Evolutionary conservation across 2,888 invertebrate genomes (phyloP).

Genomic region (Hirtodrosophila confusa): DNA sequence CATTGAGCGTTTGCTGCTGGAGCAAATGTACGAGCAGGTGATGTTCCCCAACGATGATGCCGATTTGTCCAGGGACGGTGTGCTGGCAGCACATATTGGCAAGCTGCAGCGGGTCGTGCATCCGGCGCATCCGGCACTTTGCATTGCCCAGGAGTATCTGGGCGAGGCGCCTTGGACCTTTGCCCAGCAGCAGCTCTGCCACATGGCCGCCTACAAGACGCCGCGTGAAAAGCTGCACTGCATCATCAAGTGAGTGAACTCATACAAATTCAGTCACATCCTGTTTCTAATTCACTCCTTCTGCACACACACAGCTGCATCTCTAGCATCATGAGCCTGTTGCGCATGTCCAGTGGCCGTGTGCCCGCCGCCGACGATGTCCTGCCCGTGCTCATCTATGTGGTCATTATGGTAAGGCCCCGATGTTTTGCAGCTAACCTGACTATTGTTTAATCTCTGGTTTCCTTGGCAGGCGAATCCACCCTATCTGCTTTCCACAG

Average conservation of each 20-base stretch:
- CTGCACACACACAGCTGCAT: slow-evolving; percentile 87
- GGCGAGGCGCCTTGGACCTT: slow-evolving; percentile 98
- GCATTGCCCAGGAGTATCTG: slow-evolving; percentile 92
- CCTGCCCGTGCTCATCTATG: slow-evolving; percentile 97
- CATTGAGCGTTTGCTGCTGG: slow-evolving; percentile 96
- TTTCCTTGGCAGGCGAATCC: slow-evolving; percentile 92
- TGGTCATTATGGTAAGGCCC: slow-evolving; percentile 92
- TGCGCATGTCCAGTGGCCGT: slow-evolving; percentile 92
- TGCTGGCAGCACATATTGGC: slow-evolving; percentile 94
- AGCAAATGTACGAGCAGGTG: slow-evolving; percentile 95
- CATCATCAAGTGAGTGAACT: slow-evolving; percentile 81
- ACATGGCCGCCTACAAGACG: slow-evolving; percentile 95
- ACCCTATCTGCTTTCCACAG: slow-evolving; percentile 95
- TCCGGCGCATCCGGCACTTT: slow-evolving; percentile 91
- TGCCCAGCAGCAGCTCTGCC: slow-evolving; percentile 94
- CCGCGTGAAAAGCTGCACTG: slow-evolving; percentile 91
- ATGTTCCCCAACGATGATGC: slow-evolving; percentile 99
- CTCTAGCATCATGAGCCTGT: slow-evolving; percentile 95
- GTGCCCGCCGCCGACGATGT: slow-evolving; percentile 97
- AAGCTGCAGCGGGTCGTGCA: slow-evolving; percentile 90
- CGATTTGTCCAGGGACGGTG: slow-evolving; percentile 95
- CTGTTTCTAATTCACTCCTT: background rate
- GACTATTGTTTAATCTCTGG: background rate
- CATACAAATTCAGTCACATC: background rate
- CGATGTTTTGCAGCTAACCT: background rate